These are phyloP conservation scores for Gymnodraco acuticeps DNA, from an alignment of 2,797 vertebrate genomes.

Conservation along the genomic window DNA sequence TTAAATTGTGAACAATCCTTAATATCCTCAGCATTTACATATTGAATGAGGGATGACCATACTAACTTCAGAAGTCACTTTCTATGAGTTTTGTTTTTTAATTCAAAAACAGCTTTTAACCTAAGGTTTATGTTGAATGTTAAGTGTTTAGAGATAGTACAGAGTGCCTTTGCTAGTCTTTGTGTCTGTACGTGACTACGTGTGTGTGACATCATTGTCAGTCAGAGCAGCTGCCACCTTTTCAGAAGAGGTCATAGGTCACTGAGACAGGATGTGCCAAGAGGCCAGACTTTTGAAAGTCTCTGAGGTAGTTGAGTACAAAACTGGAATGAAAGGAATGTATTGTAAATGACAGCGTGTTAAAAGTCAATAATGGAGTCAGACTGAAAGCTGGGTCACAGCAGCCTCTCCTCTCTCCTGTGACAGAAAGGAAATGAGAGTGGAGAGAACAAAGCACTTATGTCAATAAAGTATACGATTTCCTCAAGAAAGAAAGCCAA, in stretches of 20 bases:
- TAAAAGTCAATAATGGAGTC: constrained; percentile 17
- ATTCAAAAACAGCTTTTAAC: neutral
- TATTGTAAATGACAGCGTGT: constrained; percentile 18
- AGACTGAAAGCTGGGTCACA: constrained; percentile 12
- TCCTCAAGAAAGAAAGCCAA: constrained; percentile 18
- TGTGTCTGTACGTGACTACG: constrained; percentile 12
- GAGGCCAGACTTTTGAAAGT: constrained; percentile 27
- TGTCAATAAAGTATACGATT: constrained; percentile 13
- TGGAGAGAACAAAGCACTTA: constrained; percentile 29
- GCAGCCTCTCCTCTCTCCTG: constrained; percentile 6
- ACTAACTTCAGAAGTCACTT: too few relatives aligned
- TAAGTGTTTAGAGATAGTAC: neutral
- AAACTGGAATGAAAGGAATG: constrained; percentile 7
- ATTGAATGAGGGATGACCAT: neutral
- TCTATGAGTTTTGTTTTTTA: too few relatives aligned
- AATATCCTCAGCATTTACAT: neutral
- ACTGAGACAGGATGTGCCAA: constrained; percentile 28
- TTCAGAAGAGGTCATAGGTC: constrained; percentile 28
- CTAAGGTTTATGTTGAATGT: neutral
- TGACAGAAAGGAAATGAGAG: constrained; percentile 24
- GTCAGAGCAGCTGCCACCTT: constrained; percentile 7
- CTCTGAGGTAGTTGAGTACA: constrained; percentile 20
- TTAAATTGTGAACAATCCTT: neutral
- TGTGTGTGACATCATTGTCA: constrained; percentile 9
- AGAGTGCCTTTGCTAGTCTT: neutral